Conservation (phyloP, 2,888 invertebrate genomes). For the Cacoxenus indagator region DNA sequence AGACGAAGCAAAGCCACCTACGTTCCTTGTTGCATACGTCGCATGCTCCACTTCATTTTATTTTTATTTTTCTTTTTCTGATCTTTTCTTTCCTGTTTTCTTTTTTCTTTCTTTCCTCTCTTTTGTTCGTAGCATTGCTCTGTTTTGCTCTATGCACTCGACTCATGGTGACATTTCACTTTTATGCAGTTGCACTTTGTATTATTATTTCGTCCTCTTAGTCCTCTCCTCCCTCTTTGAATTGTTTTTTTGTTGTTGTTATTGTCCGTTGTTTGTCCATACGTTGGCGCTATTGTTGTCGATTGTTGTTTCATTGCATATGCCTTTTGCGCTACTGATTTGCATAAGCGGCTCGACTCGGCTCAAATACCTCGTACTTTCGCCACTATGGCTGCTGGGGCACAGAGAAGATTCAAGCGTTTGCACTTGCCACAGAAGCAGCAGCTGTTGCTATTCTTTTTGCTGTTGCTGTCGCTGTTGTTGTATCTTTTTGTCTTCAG, state of each 20-base stretch:
- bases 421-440: neutral
- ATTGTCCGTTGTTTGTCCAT: too few relatives aligned
- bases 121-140: conserved; percentile 29
- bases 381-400: conserved; percentile 52
- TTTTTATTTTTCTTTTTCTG: neutral
- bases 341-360: conserved; percentile 59
- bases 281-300: conserved; percentile 24
- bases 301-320: too few relatives aligned
- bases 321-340: conserved; percentile 48
- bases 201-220: conserved; percentile 49
- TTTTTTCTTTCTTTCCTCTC: neutral
- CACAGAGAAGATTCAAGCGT: neutral
- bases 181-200: conserved; percentile 64
- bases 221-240: too few relatives aligned
- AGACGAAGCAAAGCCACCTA: too few relatives aligned
- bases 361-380: conserved; percentile 37
- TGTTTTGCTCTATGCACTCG: too few relatives aligned
- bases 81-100: neutral
- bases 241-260: conserved; percentile 57
- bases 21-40: too few relatives aligned
- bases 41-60: too few relatives aligned
- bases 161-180: conserved; percentile 63
- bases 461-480: conserved; percentile 4
- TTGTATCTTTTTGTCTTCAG: conserved; percentile 1
- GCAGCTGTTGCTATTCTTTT: conserved; percentile 12